These are phyloP conservation scores for Kryphioiulus occultus DNA, from an alignment of 2,888 invertebrate genomes.

Conservation along the genomic window DNA sequence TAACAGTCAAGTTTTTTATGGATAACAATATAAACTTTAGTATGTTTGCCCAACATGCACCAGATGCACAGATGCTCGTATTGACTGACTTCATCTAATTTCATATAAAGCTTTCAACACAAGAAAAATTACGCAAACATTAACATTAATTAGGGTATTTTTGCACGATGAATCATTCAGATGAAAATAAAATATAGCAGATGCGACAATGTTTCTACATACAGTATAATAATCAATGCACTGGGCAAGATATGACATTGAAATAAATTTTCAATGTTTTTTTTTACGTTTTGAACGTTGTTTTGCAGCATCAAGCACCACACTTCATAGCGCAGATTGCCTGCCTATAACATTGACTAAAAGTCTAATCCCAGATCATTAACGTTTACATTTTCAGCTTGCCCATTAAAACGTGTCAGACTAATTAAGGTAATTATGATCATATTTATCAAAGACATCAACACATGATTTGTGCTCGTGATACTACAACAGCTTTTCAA, in stretches of 20 bases:
- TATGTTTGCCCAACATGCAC: neutral
- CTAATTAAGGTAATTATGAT: neutral
- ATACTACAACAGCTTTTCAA: no score
- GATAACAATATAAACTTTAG: neutral
- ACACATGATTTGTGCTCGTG: neutral
- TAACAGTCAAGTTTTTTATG: neutral
- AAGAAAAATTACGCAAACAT: neutral
- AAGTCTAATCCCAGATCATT: neutral
- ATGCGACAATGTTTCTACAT: no score
- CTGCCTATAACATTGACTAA: no score
- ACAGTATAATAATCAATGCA: neutral
- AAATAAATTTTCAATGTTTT: neutral
- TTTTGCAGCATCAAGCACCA: no score
- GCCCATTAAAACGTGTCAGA: neutral
- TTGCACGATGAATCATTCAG: neutral
- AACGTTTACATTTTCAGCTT: neutral
- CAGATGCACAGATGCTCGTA: neutral
- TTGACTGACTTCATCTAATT: neutral
- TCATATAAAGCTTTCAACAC: neutral
- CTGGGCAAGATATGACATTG: no score
- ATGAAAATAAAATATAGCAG: neutral
- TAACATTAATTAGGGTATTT: neutral
- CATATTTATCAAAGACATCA: neutral
- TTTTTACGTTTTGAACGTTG: no score
- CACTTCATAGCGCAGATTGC: no score